Evolutionary conservation across 2,888 invertebrate genomes (phyloP).

Genomic region (Druceiella hillmani): DNA sequence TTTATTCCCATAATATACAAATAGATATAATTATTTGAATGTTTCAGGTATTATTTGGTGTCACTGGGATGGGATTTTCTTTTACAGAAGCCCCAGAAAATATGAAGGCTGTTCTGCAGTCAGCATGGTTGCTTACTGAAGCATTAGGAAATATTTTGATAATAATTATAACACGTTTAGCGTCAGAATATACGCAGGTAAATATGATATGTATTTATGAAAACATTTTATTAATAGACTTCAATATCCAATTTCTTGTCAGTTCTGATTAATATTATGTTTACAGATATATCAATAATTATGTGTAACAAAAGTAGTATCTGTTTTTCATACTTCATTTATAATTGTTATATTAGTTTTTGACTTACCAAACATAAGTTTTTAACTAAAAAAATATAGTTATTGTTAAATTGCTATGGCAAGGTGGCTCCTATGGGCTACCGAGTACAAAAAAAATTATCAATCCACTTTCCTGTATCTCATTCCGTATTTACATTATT

Average conservation of each 20-base stretch:
- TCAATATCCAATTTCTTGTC: too few relatives aligned
- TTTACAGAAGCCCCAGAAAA: constrained; percentile 79
- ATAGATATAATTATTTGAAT: constrained; percentile 2
- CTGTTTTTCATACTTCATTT: not conserved
- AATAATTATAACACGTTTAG: constrained; percentile 64
- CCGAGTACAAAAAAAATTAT: too few relatives aligned
- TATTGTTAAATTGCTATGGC: too few relatives aligned
- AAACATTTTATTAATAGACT: too few relatives aligned
- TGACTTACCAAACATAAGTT: not conserved
- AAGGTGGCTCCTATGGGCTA: too few relatives aligned
- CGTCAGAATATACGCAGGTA: constrained; percentile 62
- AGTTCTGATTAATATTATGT: too few relatives aligned
- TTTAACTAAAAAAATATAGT: too few relatives aligned
- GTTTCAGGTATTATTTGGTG: constrained; percentile 60
- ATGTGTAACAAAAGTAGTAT: not conserved
- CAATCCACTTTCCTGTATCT: too few relatives aligned
- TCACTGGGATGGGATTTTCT: constrained; percentile 84
- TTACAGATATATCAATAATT: too few relatives aligned
- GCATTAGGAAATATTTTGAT: constrained; percentile 83
- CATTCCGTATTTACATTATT: too few relatives aligned
- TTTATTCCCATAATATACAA: not conserved
- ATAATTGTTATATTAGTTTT: not conserved
- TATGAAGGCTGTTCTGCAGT: constrained; percentile 83
- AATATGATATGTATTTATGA: too few relatives aligned
- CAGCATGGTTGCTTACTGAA: constrained; percentile 76